Conservation (phyloP, 1,140 invertebrate genomes). For the Arctopsyche grandis region DNA sequence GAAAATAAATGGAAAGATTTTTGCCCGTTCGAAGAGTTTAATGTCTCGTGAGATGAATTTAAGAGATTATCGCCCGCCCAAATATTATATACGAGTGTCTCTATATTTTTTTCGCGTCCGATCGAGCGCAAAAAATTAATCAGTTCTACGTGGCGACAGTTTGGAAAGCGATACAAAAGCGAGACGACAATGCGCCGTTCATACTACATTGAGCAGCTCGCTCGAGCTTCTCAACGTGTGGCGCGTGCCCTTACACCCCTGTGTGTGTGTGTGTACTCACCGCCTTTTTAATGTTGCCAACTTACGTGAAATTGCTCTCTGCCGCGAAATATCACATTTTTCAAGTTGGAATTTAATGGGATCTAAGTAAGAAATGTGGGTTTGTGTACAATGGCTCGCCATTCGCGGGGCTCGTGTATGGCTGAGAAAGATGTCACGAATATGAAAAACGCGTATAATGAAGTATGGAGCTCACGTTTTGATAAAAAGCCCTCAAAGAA, state of each 20-base stretch:
- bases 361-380: too few species aligned
- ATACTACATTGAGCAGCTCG: slow-evolving; percentile 15
- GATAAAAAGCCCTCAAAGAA: too few species aligned
- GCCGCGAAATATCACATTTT: too few species aligned
- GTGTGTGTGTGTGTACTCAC: too few species aligned
- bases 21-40: slow-evolving; percentile 35
- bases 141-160: slow-evolving; percentile 17
- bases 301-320: too few species aligned
- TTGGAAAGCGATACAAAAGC: slow-evolving; percentile 20
- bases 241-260: background rate
- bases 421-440: too few species aligned
- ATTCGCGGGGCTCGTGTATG: too few species aligned
- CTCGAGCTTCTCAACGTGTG: background rate
- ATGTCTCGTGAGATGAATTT: slow-evolving; percentile 41
- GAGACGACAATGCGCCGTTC: background rate
- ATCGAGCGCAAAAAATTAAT: slow-evolving; percentile 35
- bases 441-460: too few species aligned
- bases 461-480: too few species aligned
- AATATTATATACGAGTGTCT: background rate
- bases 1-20: slow-evolving; percentile 44
- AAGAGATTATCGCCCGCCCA: slow-evolving; percentile 37
- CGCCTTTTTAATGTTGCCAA: too few species aligned
- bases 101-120: background rate
- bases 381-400: too few species aligned
- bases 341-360: too few species aligned